These are phyloP conservation scores for Ceratina australensis DNA, from an alignment of 1,140 invertebrate species.

Conservation along the genomic window DNA sequence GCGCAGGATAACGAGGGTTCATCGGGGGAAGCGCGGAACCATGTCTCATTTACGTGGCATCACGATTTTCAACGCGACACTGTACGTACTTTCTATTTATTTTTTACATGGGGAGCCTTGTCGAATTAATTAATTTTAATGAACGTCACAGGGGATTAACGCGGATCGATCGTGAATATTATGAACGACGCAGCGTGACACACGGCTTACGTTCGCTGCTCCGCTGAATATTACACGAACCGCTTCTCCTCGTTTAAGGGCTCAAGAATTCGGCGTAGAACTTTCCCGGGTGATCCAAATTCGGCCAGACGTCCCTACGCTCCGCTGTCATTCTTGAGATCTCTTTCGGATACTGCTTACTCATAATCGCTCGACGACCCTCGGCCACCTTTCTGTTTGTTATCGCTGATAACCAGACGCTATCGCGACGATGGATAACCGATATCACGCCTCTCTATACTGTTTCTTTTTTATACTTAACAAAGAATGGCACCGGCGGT, in stretches of 20 bases:
- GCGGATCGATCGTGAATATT: constrained; percentile 5
- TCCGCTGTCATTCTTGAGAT: background rate
- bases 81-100: background rate
- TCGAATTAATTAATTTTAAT: constrained; percentile 30
- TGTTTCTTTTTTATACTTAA: background rate
- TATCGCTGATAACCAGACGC: constrained; percentile 24
- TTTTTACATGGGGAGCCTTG: no score
- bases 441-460: background rate
- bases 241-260: background rate
- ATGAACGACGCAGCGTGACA: background rate
- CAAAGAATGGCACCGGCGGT: background rate
- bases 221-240: no score
- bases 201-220: no score
- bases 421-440: constrained; percentile 33
- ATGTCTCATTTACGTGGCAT: background rate
- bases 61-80: background rate
- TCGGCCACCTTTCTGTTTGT: background rate
- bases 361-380: no score
- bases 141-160: background rate
- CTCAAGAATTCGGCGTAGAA: background rate
- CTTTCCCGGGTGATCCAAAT: background rate
- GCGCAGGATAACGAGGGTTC: no score
- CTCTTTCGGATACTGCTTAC: background rate
- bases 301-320: background rate
- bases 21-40: background rate